Base-by-base conservation (phyloP, 2,113 vertebrate species). In the Cettia cetti region DNA sequence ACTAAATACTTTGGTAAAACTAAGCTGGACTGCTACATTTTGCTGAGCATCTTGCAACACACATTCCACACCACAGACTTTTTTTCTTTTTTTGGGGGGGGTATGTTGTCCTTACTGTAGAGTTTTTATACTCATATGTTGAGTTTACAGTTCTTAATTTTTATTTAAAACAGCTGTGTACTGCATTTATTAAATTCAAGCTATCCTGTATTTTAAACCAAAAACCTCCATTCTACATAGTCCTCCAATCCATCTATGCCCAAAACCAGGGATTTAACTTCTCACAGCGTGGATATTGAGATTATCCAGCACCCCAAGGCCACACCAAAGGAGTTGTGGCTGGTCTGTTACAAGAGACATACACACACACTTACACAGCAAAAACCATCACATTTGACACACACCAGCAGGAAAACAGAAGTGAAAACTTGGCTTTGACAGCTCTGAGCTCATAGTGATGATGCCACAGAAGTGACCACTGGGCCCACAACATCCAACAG, bases 391-490 rank as follows among this genome's bases (percentile, higher is more conserved):
- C 9, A 72, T 39, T 76, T 52, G 88, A 88, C 39, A 56, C 19
- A 35, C 12, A 37, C 6, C 37, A 64, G 31, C 30, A 80, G 66
- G n/a, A 69, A 69, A 80, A 52, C 24, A 71, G 68, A 64, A 5
- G 28, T 85, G 57, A 76, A 80, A 85, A 47, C 4, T 20, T 17
- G 24, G 22, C 33, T 86, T 52, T 17, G 28, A 28, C 64, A 91
- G 49, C 45, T 44, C 64, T 45, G 45, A 65, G n/a, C 21, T 92
- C 30, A 5, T 9, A 13, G 15, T 1, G 3, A 56, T 6, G 59
- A 56, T 8, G 68, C 27, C 23, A 23, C 35, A 54, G 15, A 53
- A 77, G 11, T 9, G 42, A 33, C 40, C 45, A 17, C 0, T 0
- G 66, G 40, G 30, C 66, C 45, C 64, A 42, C 24, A 22, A 28